Evolutionary conservation across 2,113 vertebrate genomes (phyloP), one percentile per base, ranked within the genome.

Genomic region (Mesitornis unicolor): DNA sequence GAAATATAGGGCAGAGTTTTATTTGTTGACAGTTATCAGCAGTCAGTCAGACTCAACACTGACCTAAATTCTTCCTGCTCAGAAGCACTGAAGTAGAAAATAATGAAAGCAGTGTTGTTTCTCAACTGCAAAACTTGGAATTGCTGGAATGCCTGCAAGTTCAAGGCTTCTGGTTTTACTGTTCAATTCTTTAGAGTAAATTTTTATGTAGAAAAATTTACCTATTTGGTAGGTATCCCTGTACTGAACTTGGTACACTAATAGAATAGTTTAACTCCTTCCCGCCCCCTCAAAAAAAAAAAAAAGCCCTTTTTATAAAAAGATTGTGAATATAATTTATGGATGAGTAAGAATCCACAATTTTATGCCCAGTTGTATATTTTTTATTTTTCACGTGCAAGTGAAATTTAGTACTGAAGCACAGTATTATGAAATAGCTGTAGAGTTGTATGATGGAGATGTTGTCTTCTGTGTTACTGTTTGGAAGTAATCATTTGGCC

Each of bases 21-120:
- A 94, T 97, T 97, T 98, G 97, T 97, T 97, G 96, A 95, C 93
- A 95, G 69, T 97, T 96, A 96, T 81, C 85, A 95, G 70, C 47
- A 90, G 70, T 95, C 97, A 97, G 80, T 97, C 96, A 95, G 85
- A 84, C 89, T 96, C 86, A 95, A 87, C 70, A 88, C 74, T 97
- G 95, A 97, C 97, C 97, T 96, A 95, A 98, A 97, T 97, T 96
- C 87, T 97, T 90, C 69, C 53, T 53, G 33, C 94, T 96, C 89
- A 88, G 91, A 93, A 93, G 82, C 50, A 9, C 73, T 61, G 82
- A 97, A 96, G 91, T 92, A 95, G 93, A 97, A 97, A 97, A 97
- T 96, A 97, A 97, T 91, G 91, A 97, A 94, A 28, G 48, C 28
- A 83, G 77, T 86, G 87, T 53, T 97, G 93, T 95, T 96, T 97